Evolutionary conservation across 2,888 invertebrate species (phyloP).

Genomic region (Plutella xylostella): DNA sequence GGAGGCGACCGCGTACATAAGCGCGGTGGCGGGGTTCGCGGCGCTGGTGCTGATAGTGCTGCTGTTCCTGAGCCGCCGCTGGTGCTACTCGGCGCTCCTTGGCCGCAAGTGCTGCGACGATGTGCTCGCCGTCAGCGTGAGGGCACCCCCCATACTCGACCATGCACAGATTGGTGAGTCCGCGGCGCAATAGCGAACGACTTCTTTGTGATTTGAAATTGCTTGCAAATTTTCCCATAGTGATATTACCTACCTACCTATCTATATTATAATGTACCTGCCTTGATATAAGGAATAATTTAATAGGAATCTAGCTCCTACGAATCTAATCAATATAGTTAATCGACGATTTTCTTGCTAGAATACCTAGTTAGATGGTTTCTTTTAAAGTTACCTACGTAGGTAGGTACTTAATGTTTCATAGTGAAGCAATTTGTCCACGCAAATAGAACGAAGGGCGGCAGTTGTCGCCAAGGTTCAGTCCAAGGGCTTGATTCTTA

Average conservation of each 20-base stretch:
- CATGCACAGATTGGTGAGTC: constrained; percentile 58
- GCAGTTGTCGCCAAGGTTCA: constrained; percentile 1
- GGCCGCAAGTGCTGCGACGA: constrained; percentile 53
- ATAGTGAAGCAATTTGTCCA: neutral
- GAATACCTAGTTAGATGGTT: neutral
- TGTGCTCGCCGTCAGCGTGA: constrained; percentile 55
- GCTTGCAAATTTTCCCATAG: too few relatives aligned
- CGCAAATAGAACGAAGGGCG: neutral
- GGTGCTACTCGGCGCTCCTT: constrained; percentile 54
- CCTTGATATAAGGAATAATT: too few relatives aligned
- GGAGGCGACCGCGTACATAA: constrained; percentile 90
- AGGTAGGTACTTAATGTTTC: neutral
- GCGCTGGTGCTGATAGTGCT: constrained; percentile 85
- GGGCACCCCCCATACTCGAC: constrained; percentile 43
- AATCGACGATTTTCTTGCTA: neutral
- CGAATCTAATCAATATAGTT: neutral
- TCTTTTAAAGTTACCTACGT: neutral
- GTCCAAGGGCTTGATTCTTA: neutral
- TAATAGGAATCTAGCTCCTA: too few relatives aligned
- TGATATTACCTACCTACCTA: too few relatives aligned
- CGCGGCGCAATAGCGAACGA: too few relatives aligned
- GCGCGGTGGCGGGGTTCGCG: constrained; percentile 87
- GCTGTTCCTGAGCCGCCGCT: constrained; percentile 87
- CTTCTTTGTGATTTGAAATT: too few relatives aligned
- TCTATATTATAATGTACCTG: too few relatives aligned